Percentiles rank a stretch among this genome's conserved stretches.
Conservation (phyloP, 1,140 invertebrate species). For the Cephus cinctus region DNA sequence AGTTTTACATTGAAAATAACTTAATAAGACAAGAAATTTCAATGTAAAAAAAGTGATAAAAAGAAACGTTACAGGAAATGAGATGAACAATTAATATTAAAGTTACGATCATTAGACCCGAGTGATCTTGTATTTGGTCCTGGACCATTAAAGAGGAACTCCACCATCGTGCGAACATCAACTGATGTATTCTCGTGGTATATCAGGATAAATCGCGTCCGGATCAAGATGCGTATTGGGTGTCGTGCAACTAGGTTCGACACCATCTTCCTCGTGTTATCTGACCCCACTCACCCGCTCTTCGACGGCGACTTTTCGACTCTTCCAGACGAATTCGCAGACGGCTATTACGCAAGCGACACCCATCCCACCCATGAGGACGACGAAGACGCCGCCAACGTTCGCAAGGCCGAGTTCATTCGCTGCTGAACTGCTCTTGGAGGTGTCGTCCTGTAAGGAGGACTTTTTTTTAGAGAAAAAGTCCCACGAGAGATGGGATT, state of each 20-base stretch:
- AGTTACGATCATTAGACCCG: constrained; percentile 27
- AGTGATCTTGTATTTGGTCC: constrained; percentile 32
- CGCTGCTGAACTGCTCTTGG: constrained; percentile 80
- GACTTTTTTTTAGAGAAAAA: constrained; percentile 10
- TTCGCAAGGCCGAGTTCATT: constrained; percentile 87
- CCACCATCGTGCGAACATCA: constrained; percentile 42
- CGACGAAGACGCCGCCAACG: constrained; percentile 94
- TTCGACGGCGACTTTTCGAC: constrained; percentile 85
- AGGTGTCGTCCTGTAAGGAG: constrained; percentile 70
- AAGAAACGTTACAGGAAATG: background rate
- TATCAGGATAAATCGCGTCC: constrained; percentile 40
- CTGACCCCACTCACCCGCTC: constrained; percentile 71
- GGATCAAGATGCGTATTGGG: constrained; percentile 33
- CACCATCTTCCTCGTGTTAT: constrained; percentile 34
- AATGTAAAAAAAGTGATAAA: too few relatives aligned
- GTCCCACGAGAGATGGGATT: too few relatives aligned
- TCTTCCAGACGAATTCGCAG: constrained; percentile 93
- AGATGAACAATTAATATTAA: background rate
- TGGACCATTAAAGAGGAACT: constrained; percentile 45
- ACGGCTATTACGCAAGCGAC: constrained; percentile 85
- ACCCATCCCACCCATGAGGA: constrained; percentile 87
- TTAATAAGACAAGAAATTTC: too few relatives aligned
- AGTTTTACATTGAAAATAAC: too few relatives aligned
- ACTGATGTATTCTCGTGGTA: constrained; percentile 43
- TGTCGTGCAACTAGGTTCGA: constrained; percentile 20